Evolutionary conservation across 2,888 invertebrate species (phyloP), one percentile per base, ranked within the genome.

Genomic region (Heliconius hortense): DNA sequence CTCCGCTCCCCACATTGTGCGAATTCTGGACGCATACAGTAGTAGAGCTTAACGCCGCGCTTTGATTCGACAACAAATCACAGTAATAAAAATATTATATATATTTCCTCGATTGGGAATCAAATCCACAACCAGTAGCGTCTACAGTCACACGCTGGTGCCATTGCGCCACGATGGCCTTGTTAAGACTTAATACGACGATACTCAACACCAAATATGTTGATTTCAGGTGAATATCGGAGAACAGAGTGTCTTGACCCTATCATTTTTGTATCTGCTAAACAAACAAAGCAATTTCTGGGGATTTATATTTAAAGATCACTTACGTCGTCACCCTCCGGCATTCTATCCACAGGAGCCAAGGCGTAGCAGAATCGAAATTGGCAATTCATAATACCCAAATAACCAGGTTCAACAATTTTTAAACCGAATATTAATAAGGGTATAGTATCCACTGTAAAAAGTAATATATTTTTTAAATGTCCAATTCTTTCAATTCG

Each of bases 371-470:
- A 85, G 1, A 88, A 68, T 10, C 84, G 81, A 10, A 81, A 79
- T 28, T 84, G 82, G 79, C 91, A 91, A 79, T 88, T 90, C 76
- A 86, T 80, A n/a, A 91, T 81, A 2, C 88, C 90, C 68, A 91
- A 78, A 74, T 87, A 88, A 0, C 87, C 88, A 3, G 87, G 85
- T 3, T 88, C 82, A 10, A 90, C 86, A 0, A 86, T 24, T 76
- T 90, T 91, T 31, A 91, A 5, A 0, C 78, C 90, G 39, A 90
- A 84, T 2, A 79, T 18, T 26, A 87, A 8, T 18, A 72, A 39
- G 21, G 77, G 75, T 11, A 79, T 62, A 43, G 70, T 69, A n/a
- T 78, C 76, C 62, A 75, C 81, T 81, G 73, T 13, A 77, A 80
- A 62, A 53, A 53, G 2, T 64, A 39, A 15, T 15, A 69, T 0